Percentiles rank a stretch among this genome's conserved stretches.
phyloP scores from a whole-genome alignment of 2,113 vertebrate species.

The Diglossa brunneiventris region DNA sequence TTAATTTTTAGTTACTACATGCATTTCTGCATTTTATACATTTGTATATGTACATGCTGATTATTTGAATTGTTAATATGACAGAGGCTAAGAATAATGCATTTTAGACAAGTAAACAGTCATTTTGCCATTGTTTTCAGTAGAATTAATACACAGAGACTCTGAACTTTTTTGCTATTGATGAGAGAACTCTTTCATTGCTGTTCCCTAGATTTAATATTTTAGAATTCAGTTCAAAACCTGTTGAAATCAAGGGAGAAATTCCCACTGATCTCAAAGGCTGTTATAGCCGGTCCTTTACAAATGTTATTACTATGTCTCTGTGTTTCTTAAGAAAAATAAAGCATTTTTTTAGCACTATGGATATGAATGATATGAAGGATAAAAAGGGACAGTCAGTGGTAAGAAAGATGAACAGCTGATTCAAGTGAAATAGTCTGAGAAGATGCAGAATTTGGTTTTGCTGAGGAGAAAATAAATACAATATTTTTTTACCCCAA shows the following conservation, averaged over 20 bases:
- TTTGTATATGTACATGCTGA: background rate
- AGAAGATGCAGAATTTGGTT: background rate
- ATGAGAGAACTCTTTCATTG: background rate
- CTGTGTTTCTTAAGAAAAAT: background rate
- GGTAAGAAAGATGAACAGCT: background rate
- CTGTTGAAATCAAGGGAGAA: background rate
- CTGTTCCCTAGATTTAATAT: background rate
- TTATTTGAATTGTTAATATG: background rate
- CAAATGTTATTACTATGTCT: background rate
- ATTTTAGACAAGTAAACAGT: background rate
- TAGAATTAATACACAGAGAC: background rate
- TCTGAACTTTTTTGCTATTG: background rate
- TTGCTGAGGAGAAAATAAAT: background rate
- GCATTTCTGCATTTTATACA: slow-evolving; percentile 22
- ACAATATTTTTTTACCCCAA: background rate
- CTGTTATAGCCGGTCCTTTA: background rate
- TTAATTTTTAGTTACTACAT: slow-evolving; percentile 51
- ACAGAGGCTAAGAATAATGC: background rate
- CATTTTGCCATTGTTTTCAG: background rate
- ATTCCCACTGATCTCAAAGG: background rate
- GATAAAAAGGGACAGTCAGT: background rate
- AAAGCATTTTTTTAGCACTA: background rate
- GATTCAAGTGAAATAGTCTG: background rate
- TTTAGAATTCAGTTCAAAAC: background rate
- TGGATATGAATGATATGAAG: background rate